Conservation (phyloP, 92 coral and sea anemone genomes). For the Blastomussa wellsi region DNA sequence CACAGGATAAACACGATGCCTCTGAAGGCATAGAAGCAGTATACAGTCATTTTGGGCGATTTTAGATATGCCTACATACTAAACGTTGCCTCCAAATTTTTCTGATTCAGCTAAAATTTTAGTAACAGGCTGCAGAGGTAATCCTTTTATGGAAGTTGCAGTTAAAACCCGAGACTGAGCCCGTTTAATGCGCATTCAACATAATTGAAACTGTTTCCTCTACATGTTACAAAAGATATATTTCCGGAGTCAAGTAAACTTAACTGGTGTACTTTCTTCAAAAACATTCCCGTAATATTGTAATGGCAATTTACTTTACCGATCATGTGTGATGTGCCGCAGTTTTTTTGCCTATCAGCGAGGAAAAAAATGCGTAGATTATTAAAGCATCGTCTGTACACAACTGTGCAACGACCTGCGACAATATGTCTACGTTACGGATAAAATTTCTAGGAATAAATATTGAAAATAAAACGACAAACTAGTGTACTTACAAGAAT, state of each 20-base stretch:
- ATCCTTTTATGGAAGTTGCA: constrained; percentile 1
- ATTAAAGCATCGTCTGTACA: too few relatives aligned
- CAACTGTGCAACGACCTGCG: too few relatives aligned
- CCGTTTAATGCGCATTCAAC: background rate
- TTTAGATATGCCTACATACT: too few relatives aligned
- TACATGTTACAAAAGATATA: background rate
- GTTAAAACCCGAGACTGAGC: background rate
- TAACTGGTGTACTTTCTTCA: too few relatives aligned
- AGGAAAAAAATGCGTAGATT: background rate
- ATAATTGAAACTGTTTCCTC: background rate
- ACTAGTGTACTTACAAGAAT: background rate
- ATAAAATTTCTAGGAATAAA: background rate
- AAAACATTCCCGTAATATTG: too few relatives aligned
- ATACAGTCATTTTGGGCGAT: background rate
- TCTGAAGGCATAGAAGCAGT: background rate
- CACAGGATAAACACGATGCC: background rate
- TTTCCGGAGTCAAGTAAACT: too few relatives aligned
- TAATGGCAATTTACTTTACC: too few relatives aligned
- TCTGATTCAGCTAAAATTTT: too few relatives aligned
- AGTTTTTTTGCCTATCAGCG: too few relatives aligned
- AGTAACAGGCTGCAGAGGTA: background rate
- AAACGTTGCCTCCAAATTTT: too few relatives aligned
- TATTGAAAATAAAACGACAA: background rate
- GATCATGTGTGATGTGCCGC: too few relatives aligned
- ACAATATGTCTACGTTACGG: background rate